A percentile compares a stretch with the other conserved stretches of the same genome.
Evolutionary conservation across 1,140 invertebrate species (phyloP).

Genomic region (Drosophila carrolli): DNA sequence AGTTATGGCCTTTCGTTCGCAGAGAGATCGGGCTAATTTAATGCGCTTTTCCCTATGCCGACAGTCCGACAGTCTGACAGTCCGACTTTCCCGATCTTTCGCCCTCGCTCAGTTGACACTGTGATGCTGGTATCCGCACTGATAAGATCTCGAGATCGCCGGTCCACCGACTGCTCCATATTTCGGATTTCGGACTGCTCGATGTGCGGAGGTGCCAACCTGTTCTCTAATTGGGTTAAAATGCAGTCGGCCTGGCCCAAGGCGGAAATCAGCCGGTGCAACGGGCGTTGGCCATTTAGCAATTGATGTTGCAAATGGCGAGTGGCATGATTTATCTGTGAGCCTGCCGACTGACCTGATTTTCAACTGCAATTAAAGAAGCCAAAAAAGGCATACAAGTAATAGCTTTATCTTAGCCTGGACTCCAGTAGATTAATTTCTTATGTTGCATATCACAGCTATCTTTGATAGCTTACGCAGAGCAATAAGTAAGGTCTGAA

Average conservation of each 20-base stretch:
- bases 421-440: no score
- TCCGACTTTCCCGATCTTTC: constrained; percentile 5
- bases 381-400: neutral
- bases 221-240: constrained; percentile 82
- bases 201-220: constrained; percentile 67
- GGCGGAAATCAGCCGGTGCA: constrained; percentile 53
- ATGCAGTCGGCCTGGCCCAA: constrained; percentile 70
- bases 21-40: constrained; percentile 57
- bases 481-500: no score
- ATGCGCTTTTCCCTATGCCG: constrained; percentile 32
- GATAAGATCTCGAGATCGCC: constrained; percentile 43
- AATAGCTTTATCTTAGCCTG: neutral
- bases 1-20: constrained; percentile 64
- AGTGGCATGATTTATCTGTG: constrained; percentile 66
- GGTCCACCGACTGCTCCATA: constrained; percentile 54
- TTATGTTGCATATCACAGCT: no score
- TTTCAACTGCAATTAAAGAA: constrained; percentile 33
- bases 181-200: constrained; percentile 43
- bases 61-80: constrained; percentile 2
- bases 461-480: no score
- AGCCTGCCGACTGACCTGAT: constrained; percentile 59
- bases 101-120: constrained; percentile 27
- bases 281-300: constrained; percentile 71
- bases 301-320: constrained; percentile 48
- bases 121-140: constrained; percentile 31